Conservation (phyloP, 2,797 vertebrate genomes). For the Lates japonicus region DNA sequence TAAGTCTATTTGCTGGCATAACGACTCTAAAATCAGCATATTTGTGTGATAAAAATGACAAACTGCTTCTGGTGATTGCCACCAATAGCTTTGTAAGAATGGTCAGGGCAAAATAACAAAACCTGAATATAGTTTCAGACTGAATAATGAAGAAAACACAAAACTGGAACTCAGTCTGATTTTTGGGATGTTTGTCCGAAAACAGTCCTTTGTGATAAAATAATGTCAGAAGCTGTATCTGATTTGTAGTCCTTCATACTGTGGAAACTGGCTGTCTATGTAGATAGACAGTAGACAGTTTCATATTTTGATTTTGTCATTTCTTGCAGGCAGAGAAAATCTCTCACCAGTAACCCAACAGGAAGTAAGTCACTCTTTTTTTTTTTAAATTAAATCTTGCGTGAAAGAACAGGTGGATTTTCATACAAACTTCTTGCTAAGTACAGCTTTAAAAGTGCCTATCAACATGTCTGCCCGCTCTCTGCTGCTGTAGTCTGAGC, state of each 20-base stretch:
- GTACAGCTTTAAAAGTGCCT: slow-evolving; percentile 2
- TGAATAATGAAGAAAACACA: background rate
- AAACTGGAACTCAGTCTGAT: background rate
- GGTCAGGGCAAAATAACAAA: background rate
- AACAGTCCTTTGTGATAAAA: background rate
- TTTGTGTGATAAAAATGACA: background rate
- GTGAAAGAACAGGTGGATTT: slow-evolving; percentile 16
- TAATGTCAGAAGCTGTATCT: background rate
- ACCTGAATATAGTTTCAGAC: background rate
- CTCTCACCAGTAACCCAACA: background rate
- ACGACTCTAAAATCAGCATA: background rate
- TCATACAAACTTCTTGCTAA: slow-evolving; percentile 6
- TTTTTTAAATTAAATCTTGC: slow-evolving; percentile 3
- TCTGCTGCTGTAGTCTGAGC: slow-evolving; percentile 17
- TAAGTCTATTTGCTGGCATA: background rate
- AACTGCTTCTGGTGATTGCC: background rate
- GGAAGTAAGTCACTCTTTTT: slow-evolving; percentile 14
- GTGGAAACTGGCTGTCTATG: background rate
- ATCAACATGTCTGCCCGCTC: slow-evolving; percentile 3
- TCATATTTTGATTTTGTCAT: slow-evolving; percentile 3
- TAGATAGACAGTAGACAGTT: background rate
- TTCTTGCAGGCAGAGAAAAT: slow-evolving; percentile 7
- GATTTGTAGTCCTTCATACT: background rate
- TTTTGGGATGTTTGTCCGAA: background rate
- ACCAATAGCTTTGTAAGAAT: background rate